Evolutionary conservation across 2,888 invertebrate genomes (phyloP).

Genomic region (Pandemis heparana): DNA sequence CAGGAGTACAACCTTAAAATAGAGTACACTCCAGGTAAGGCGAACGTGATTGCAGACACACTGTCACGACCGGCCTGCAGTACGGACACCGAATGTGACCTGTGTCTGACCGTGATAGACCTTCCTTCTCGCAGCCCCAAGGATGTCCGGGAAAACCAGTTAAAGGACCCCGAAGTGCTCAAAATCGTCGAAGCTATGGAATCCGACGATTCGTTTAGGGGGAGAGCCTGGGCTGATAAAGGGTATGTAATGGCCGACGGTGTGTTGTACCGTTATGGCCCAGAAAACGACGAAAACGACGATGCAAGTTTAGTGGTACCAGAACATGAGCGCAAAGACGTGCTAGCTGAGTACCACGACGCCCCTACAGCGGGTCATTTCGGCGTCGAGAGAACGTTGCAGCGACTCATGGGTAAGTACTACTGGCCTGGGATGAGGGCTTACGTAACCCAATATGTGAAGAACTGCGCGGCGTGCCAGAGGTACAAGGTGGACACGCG

Average conservation of each 20-base stretch:
- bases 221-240: slow-evolving; percentile 39
- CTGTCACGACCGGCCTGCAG: background rate
- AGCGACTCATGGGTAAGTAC: background rate
- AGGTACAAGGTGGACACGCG: background rate
- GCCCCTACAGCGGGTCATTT: background rate
- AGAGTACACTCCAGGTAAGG: background rate
- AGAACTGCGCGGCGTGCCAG: background rate
- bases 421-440: background rate
- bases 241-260: slow-evolving; percentile 42
- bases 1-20: background rate
- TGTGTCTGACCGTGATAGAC: background rate
- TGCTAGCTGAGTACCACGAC: background rate
- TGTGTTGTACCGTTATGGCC: slow-evolving; percentile 37
- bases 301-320: slow-evolving; percentile 44
- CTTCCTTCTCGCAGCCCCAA: slow-evolving; percentile 1
- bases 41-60: background rate
- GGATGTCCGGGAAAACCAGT: background rate
- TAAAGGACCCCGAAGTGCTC: background rate
- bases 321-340: slow-evolving; percentile 33
- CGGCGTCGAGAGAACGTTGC: background rate
- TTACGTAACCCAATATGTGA: background rate
- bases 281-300: slow-evolving; percentile 22
- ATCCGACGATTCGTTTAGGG: slow-evolving; percentile 42
- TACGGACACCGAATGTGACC: background rate
- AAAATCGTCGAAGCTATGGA: slow-evolving; percentile 43